Base-by-base conservation (phyloP, 2,888 invertebrate genomes). In the Deilephila porcellus region DNA sequence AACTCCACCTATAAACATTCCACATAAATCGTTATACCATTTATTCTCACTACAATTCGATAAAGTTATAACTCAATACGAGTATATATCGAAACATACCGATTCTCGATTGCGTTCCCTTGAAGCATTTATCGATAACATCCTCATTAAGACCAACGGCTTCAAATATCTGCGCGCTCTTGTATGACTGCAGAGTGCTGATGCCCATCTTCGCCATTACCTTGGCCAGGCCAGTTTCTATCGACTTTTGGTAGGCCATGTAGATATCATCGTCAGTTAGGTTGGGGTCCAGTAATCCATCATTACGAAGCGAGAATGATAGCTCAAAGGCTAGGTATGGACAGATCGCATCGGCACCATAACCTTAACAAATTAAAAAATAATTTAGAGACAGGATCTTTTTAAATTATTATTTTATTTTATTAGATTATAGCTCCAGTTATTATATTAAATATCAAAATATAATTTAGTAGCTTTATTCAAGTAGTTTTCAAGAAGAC, bases 141-240 rank as follows among this genome's bases (percentile, higher is more conserved):
- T 99, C 99, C 75, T 97, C 96, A 60, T 97, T 97, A 70, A 99
- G 91, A 0, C 99, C 99, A 14, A 99, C 99, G 0, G 99, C 99
- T 92, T 99, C 99, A 88, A 99, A 99, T 83, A 99, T 99, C 94
- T 99, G 99, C 0, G 99, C 99, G 78, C 99, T 98, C 95, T 99
- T 99, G 93, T 99, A 99, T 0, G 99, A 99, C 90, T 99, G 99
- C 60, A 99, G 94, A 0, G 99, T 99, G 74, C 99, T 99, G 86
- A 99, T 99, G 74, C 99, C 99, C 99, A 99, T 99, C 91, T 99
- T 99, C 6, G 99, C 99, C 99, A 99, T 99, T 0, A 90, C 95
- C 78, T 94, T 94, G 34, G 93, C 91, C 4, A 94, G 78, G 71
- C 99, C 99, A 0, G 98, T 97, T 84, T 98, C 98, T 87, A 98